Percentiles rank a stretch among this genome's conserved stretches.
Evolutionary conservation across 2,888 invertebrate genomes (phyloP).

Genomic region (Camptogramma bilineatum): DNA sequence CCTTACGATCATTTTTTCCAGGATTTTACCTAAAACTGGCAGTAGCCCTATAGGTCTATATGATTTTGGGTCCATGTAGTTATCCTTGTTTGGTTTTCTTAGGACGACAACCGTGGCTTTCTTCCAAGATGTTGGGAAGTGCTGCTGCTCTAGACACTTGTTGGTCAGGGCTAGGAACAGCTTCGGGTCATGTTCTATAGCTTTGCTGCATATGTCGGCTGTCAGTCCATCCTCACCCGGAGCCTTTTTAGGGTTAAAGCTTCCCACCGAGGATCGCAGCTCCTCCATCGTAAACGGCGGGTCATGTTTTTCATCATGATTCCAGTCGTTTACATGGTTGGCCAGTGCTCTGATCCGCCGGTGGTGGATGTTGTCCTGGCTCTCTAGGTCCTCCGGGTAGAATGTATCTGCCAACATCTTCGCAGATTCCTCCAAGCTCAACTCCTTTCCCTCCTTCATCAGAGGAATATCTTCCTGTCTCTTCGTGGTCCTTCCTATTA

Average conservation of each 20-base stretch:
- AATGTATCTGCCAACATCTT: conserved; percentile 15
- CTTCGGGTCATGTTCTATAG: conserved; percentile 32
- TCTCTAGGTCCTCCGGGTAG: conserved; percentile 22
- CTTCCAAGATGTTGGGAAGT: conserved; percentile 30
- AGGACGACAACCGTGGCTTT: not conserved
- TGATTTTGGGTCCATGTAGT: not conserved
- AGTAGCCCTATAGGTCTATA: not conserved
- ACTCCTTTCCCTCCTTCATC: not conserved
- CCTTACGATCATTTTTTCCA: not conserved
- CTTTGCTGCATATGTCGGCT: conserved; percentile 32
- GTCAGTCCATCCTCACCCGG: conserved; percentile 22
- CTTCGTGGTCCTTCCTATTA: conserved; percentile 3
- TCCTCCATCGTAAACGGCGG: conserved; percentile 35
- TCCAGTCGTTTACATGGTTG: conserved; percentile 12
- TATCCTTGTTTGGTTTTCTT: not conserved
- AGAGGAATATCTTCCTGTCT: conserved; percentile 12
- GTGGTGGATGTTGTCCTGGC: conserved; percentile 25
- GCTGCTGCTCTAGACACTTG: conserved; percentile 29
- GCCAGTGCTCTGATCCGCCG: not conserved
- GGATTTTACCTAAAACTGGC: not conserved
- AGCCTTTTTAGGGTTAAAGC: conserved; percentile 40
- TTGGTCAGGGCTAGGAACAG: conserved; percentile 5
- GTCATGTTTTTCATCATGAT: conserved; percentile 20
- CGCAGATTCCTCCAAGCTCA: conserved; percentile 11
- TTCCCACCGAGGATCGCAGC: conserved; percentile 8